phyloP scores from a whole-genome alignment of 2,888 invertebrate species.

The Meloe dianella region DNA sequence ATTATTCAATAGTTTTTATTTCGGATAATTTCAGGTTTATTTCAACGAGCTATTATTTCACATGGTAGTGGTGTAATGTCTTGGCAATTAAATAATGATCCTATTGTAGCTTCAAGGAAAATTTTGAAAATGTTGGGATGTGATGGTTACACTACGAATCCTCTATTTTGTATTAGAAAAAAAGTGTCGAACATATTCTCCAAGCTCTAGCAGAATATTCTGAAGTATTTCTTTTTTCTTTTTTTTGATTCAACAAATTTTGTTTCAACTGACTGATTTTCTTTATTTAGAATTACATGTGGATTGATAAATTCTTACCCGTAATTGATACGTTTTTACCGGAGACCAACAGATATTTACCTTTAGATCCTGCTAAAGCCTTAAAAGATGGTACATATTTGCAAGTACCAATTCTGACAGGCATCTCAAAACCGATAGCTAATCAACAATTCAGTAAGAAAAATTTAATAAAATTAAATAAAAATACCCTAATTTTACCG shows the following conservation, averaged over 20 bases:
- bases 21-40: conserved; percentile 60
- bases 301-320: conserved; percentile 67
- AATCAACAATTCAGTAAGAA: conserved; percentile 46
- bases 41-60: conserved; percentile 73
- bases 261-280: background rate
- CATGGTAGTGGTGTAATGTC: conserved; percentile 64
- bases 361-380: conserved; percentile 62
- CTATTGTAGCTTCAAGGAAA: conserved; percentile 63
- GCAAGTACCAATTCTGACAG: conserved; percentile 71
- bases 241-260: background rate
- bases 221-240: conserved; percentile 53
- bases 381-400: conserved; percentile 63
- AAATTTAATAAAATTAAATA: background rate
- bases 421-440: conserved; percentile 66
- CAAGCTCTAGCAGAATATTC: conserved; percentile 65
- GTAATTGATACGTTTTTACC: conserved; percentile 69
- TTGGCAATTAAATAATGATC: conserved; percentile 57
- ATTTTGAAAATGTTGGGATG: conserved; percentile 66
- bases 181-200: conserved; percentile 66
- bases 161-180: conserved; percentile 69
- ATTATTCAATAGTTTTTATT: background rate
- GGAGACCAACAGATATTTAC: conserved; percentile 67
- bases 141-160: conserved; percentile 60
- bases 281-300: conserved; percentile 63
- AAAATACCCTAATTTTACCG: conserved; percentile 14